These are phyloP conservation scores for Spongia lamella DNA, from an alignment of 37 sponge, comb jelly and placozoan species.

Conservation along the genomic window DNA sequence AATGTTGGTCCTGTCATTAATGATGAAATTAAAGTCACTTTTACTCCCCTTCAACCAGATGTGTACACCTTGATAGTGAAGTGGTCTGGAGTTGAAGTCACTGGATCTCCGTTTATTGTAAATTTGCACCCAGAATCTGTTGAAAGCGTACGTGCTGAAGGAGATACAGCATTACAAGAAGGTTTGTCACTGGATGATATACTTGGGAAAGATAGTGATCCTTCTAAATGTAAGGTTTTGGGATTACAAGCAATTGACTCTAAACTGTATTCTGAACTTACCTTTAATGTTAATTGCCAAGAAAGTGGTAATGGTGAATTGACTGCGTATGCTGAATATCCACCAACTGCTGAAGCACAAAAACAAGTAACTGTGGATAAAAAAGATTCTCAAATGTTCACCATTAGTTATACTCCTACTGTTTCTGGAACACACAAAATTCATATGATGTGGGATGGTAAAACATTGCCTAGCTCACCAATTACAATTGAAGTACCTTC, in stretches of 20 bases:
- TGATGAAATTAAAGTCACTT: constrained; percentile 23
- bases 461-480: constrained; percentile 58
- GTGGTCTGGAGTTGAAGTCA: constrained; percentile 57
- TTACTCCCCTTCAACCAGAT: constrained; percentile 51
- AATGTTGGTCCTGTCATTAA: constrained; percentile 22
- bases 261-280: constrained; percentile 18
- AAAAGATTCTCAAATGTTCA: constrained; percentile 23
- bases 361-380: constrained; percentile 26
- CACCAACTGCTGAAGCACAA: constrained; percentile 30
- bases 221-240: constrained; percentile 48
- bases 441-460: constrained; percentile 43
- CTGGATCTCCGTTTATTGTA: constrained; percentile 40
- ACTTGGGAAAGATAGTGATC: neutral
- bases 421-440: constrained; percentile 55
- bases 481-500: constrained; percentile 47
- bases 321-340: constrained; percentile 44
- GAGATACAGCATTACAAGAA: neutral
- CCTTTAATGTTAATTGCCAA: constrained; percentile 52
- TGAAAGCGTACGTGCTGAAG: constrained; percentile 19
- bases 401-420: constrained; percentile 64
- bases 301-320: constrained; percentile 74
- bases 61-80: constrained; percentile 49
- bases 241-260: too few species aligned
- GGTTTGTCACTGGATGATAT: too few species aligned
- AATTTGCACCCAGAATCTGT: constrained; percentile 40